Percentiles rank a stretch among this genome's conserved stretches.
Conservation (phyloP, 1,140 invertebrate genomes). For the Drosophila ohnishii region DNA sequence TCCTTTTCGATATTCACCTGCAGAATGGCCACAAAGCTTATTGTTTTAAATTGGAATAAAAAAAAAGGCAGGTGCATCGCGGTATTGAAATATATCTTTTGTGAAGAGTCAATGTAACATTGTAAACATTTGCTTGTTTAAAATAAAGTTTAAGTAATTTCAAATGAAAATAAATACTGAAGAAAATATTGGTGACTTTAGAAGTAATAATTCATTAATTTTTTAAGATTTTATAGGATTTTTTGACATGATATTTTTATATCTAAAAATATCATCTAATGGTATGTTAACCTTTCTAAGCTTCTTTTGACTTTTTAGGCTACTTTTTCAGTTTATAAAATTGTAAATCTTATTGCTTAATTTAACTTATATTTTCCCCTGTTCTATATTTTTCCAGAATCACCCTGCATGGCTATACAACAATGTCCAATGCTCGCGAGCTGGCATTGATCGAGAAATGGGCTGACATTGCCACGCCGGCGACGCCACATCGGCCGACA, state of each 20-base stretch:
- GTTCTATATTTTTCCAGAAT: slow-evolving; percentile 52
- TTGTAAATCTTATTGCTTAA: too few relatives aligned
- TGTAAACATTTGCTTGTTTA: too few relatives aligned
- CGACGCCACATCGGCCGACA: slow-evolving; percentile 68
- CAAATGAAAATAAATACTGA: too few relatives aligned
- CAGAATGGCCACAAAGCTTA: slow-evolving; percentile 4
- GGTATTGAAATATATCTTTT: background rate
- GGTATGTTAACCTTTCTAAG: background rate
- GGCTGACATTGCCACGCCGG: slow-evolving; percentile 79
- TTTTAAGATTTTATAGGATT: background rate
- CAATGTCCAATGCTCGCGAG: slow-evolving; percentile 82
- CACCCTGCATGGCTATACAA: slow-evolving; percentile 77
- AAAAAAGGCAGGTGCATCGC: slow-evolving; percentile 21
- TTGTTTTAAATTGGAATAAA: slow-evolving; percentile 12
- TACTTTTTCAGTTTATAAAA: background rate
- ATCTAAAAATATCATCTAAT: background rate
- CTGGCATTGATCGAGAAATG: slow-evolving; percentile 82
- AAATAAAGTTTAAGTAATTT: too few relatives aligned
- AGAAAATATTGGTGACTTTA: background rate
- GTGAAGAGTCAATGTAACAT: too few relatives aligned
- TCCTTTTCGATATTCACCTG: slow-evolving; percentile 11
- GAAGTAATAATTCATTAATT: background rate
- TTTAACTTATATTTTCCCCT: background rate
- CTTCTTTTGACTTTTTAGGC: background rate
- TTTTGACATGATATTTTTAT: background rate